Conservation (phyloP, 2,113 vertebrate genomes). For the Notiomystis cincta region DNA sequence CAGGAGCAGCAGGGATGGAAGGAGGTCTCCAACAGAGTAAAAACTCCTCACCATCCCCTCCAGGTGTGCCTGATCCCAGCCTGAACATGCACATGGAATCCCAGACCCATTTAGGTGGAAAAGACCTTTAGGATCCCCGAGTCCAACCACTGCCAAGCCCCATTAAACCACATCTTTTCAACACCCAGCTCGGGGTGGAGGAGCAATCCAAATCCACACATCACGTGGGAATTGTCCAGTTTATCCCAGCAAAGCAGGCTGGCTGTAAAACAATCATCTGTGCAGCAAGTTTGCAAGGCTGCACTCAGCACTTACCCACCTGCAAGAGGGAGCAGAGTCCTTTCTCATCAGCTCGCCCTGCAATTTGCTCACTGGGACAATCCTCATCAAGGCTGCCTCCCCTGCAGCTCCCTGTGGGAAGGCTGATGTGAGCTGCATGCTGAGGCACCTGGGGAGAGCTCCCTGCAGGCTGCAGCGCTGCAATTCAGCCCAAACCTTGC, state of each 20-base stretch:
- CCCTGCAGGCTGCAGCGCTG: neutral
- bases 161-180: neutral
- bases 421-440: neutral
- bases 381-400: slow-evolving; percentile 34
- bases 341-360: neutral
- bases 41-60: neutral
- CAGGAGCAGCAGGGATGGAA: neutral
- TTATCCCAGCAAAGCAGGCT: neutral
- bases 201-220: neutral
- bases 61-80: neutral
- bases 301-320: neutral
- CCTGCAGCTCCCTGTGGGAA: neutral
- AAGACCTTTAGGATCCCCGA: accelerated
- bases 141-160: neutral
- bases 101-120: neutral
- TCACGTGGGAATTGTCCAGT: neutral
- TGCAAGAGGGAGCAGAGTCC: neutral
- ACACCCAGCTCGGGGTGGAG: neutral
- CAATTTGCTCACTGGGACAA: slow-evolving; percentile 47
- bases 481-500: neutral
- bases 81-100: neutral
- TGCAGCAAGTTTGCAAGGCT: slow-evolving; percentile 1
- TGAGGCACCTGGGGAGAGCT: neutral
- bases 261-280: neutral
- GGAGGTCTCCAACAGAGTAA: neutral